phyloP scores from a whole-genome alignment of 2,797 vertebrate species.

The Pipistrellus kuhlii region DNA sequence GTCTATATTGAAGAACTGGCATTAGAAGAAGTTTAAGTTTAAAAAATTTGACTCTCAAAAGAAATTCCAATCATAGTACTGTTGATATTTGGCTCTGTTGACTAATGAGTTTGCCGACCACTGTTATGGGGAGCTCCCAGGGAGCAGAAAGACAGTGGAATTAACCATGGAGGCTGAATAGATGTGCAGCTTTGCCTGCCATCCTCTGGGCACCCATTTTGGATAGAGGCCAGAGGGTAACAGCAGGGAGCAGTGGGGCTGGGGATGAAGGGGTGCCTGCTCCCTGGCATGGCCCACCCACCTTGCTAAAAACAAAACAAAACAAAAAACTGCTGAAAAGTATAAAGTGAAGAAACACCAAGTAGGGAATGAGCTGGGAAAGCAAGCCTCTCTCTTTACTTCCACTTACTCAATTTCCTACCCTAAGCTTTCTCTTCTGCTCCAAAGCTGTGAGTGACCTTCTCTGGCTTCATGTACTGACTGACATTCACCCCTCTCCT shows the following conservation, averaged over 20 bases:
- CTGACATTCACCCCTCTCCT: not conserved
- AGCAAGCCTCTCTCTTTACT: accelerated
- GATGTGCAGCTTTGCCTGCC: accelerated
- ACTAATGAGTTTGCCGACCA: no score
- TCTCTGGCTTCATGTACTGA: not conserved
- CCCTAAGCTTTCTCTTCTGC: not conserved
- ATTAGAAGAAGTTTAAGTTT: no score
- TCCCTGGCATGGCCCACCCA: accelerated
- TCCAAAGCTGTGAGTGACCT: not conserved
- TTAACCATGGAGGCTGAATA: not conserved
- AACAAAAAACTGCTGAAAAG: not conserved
- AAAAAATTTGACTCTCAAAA: no score
- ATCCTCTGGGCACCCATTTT: accelerated
- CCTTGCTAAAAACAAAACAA: not conserved
- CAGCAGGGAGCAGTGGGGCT: not conserved
- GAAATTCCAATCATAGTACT: no score
- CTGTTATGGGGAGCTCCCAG: not conserved
- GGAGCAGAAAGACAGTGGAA: not conserved
- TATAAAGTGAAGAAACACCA: not conserved
- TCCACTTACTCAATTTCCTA: accelerated
- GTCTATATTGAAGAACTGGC: no score
- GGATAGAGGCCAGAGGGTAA: not conserved
- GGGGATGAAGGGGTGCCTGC: not conserved
- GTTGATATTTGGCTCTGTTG: no score
- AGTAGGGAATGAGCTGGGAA: not conserved